A percentile compares a stretch with the other conserved stretches of the same genome.
phyloP scores from a whole-genome alignment of 23 tunicate genomes.

The Ascidia mentula region DNA sequence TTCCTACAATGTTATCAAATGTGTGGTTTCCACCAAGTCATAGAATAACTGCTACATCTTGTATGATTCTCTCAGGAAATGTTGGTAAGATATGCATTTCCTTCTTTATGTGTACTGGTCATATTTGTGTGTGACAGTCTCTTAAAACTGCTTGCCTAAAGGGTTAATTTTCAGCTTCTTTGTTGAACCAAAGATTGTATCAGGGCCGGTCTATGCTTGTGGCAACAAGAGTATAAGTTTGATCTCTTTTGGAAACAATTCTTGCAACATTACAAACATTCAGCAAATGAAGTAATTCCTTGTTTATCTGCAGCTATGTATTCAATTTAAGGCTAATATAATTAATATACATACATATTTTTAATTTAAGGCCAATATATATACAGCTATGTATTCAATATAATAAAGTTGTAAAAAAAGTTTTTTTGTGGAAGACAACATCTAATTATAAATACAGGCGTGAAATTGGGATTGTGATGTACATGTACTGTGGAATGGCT shows the following conservation, averaged over 20 bases:
- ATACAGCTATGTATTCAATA: too few species aligned
- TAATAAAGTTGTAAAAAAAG: too few species aligned
- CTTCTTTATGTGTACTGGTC: too few species aligned
- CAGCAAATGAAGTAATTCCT: background rate
- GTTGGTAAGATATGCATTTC: too few species aligned
- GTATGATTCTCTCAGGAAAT: constrained; percentile 28
- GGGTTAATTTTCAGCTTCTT: background rate
- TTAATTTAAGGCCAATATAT: too few species aligned
- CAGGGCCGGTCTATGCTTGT: background rate
- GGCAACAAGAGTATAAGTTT: background rate
- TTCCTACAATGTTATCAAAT: constrained; percentile 29
- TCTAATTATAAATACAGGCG: background rate
- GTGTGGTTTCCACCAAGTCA: constrained; percentile 36
- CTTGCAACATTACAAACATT: background rate
- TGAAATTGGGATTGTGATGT: background rate
- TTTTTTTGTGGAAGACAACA: too few species aligned
- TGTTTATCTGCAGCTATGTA: too few species aligned
- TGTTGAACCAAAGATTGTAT: background rate
- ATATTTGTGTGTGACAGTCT: too few species aligned
- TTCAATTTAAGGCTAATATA: too few species aligned
- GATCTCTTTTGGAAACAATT: background rate
- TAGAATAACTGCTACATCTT: constrained; percentile 31
- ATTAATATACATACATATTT: too few species aligned
- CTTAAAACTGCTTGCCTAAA: too few species aligned
- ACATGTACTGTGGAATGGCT: constrained; percentile 25